Conservation (phyloP, 2,888 invertebrate genomes). For the Tenthredo amoena region DNA sequence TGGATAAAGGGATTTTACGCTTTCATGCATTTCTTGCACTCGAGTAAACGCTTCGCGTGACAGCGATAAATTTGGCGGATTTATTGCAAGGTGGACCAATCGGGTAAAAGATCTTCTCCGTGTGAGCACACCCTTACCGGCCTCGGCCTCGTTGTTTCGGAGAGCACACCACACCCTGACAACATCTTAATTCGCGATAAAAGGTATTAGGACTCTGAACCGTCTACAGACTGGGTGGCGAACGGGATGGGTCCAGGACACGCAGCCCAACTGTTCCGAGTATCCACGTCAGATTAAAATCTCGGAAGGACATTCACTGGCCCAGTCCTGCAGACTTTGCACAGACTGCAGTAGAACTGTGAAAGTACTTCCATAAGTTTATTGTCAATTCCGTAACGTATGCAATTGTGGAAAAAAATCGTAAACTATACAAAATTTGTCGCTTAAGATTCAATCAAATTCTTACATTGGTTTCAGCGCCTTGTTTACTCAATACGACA, state of each 20-base stretch:
- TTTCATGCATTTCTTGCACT: conserved; percentile 31
- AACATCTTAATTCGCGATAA: conserved; percentile 74
- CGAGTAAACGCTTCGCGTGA: conserved; percentile 47
- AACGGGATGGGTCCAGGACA: conserved; percentile 63
- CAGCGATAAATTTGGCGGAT: conserved; percentile 51
- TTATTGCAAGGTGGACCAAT: conserved; percentile 46
- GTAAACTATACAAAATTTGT: neutral
- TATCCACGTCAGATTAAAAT: conserved; percentile 74
- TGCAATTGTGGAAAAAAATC: neutral
- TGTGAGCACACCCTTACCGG: conserved; percentile 49
- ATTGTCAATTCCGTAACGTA: neutral
- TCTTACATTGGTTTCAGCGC: neutral
- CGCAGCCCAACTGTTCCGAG: conserved; percentile 67
- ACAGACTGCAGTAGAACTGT: neutral
- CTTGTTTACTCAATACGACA: neutral
- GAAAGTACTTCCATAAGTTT: neutral
- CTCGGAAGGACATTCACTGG: conserved; percentile 55
- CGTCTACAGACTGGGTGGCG: conserved; percentile 54
- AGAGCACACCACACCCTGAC: conserved; percentile 63
- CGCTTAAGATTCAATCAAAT: neutral
- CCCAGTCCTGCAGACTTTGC: conserved; percentile 12
- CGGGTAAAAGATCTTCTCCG: conserved; percentile 44
- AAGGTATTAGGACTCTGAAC: conserved; percentile 68
- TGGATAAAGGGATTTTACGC: conserved; percentile 10
- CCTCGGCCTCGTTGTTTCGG: conserved; percentile 50